A percentile compares a stretch with the other conserved stretches of the same genome.
These are phyloP conservation scores for Brienomyrus longianalis DNA, from an alignment of 2,113 vertebrate species.

Conservation along the genomic window DNA sequence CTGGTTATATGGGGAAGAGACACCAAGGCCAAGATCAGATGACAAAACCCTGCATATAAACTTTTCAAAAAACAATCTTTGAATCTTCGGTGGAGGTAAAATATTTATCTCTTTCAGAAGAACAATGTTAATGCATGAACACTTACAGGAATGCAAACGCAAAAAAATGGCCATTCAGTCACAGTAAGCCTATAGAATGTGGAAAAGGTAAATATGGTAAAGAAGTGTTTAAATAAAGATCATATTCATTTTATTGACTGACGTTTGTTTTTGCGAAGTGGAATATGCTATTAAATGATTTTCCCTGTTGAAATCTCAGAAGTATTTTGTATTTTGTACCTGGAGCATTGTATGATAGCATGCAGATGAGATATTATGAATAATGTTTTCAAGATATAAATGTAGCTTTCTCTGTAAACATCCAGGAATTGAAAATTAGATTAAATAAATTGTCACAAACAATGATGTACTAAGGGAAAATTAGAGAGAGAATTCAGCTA, in stretches of 20 bases:
- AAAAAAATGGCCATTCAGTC: background rate
- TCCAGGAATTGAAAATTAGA: background rate
- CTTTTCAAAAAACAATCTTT: too few species aligned
- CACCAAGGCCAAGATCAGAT: too few species aligned
- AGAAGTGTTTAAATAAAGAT: background rate
- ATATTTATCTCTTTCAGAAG: background rate
- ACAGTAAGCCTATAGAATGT: background rate
- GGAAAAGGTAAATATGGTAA: background rate
- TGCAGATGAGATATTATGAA: background rate
- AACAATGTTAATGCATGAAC: background rate
- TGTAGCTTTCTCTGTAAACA: background rate
- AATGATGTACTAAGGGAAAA: background rate
- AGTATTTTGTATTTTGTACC: background rate
- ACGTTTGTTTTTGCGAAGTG: background rate
- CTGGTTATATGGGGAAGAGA: too few species aligned
- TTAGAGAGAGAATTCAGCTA: background rate
- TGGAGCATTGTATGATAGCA: background rate
- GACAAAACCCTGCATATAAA: too few species aligned
- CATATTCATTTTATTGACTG: background rate
- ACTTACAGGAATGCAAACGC: background rate
- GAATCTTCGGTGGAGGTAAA: background rate
- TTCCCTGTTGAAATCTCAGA: background rate
- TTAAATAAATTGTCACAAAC: background rate
- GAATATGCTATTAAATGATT: background rate
- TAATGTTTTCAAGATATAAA: background rate